Conservation (phyloP, 2,888 invertebrate genomes). For the Cantharis nigra region DNA sequence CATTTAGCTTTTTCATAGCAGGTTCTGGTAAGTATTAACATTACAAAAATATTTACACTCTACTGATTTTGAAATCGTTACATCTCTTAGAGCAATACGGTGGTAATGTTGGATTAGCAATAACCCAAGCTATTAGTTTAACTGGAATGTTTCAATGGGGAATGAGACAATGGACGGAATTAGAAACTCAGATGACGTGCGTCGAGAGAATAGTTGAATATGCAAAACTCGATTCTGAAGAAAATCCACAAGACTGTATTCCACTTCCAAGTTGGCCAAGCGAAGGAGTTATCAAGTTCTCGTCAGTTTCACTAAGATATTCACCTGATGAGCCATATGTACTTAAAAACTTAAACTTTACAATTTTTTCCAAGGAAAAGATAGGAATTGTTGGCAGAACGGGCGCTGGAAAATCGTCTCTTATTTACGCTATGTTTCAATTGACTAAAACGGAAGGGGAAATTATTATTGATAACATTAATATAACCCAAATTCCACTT, state of each 20-base stretch:
- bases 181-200: conserved; percentile 79
- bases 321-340: conserved; percentile 71
- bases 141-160: conserved; percentile 76
- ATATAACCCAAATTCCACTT: conserved; percentile 68
- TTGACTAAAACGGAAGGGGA: conserved; percentile 73
- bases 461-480: conserved; percentile 75
- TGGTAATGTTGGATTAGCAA: conserved; percentile 31
- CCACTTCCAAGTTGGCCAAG: conserved; percentile 68
- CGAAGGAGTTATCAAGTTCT: conserved; percentile 69
- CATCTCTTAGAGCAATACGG: neutral
- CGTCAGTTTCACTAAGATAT: conserved; percentile 73
- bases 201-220: conserved; percentile 61
- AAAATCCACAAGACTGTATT: conserved; percentile 27
- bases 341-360: conserved; percentile 70
- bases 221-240: conserved; percentile 9
- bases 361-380: conserved; percentile 69
- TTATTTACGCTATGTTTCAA: conserved; percentile 75
- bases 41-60: neutral
- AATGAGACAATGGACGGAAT: conserved; percentile 60
- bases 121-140: conserved; percentile 31
- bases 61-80: neutral
- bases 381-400: conserved; percentile 67
- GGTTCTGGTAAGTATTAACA: conserved; percentile 32
- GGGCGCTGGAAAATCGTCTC: conserved; percentile 75
- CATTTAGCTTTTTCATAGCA: conserved; percentile 66